These are phyloP conservation scores for Porites cylindrica DNA, from an alignment of 92 coral and sea anemone species.

Conservation along the genomic window DNA sequence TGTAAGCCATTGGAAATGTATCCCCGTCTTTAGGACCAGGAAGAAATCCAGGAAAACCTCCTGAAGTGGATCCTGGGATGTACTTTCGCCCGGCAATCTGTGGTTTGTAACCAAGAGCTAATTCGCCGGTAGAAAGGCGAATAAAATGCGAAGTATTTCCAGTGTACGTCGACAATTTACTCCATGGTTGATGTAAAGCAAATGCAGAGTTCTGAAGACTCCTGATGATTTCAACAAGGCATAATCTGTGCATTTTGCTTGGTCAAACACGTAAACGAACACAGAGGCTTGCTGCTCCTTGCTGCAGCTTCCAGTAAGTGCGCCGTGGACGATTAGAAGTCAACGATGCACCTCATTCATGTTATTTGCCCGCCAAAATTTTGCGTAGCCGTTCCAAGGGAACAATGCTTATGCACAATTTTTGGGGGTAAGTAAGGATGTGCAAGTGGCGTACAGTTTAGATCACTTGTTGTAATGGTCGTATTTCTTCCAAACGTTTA, in stretches of 20 bases:
- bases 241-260: constrained; percentile 5
- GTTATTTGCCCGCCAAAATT: too few relatives aligned
- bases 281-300: neutral
- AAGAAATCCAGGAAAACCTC: constrained; percentile 78
- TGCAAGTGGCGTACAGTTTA: too few relatives aligned
- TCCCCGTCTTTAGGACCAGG: constrained; percentile 54
- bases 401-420: too few relatives aligned
- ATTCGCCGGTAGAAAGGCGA: constrained; percentile 28
- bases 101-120: constrained; percentile 48
- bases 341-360: too few relatives aligned
- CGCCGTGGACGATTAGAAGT: too few relatives aligned
- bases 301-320: too few relatives aligned
- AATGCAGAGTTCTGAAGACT: neutral
- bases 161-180: constrained; percentile 16
- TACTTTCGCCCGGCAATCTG: constrained; percentile 58
- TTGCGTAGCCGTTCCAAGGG: too few relatives aligned
- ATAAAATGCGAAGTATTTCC: constrained; percentile 17
- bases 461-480: too few relatives aligned
- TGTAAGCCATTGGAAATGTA: constrained; percentile 60
- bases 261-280: neutral
- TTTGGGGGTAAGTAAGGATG: too few relatives aligned
- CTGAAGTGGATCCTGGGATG: constrained; percentile 62
- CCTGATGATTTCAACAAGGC: neutral
- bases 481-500: too few relatives aligned
- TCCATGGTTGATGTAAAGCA: neutral